Base-by-base conservation (phyloP, 2,113 vertebrate genomes). In the Chelonoidis abingdonii region DNA sequence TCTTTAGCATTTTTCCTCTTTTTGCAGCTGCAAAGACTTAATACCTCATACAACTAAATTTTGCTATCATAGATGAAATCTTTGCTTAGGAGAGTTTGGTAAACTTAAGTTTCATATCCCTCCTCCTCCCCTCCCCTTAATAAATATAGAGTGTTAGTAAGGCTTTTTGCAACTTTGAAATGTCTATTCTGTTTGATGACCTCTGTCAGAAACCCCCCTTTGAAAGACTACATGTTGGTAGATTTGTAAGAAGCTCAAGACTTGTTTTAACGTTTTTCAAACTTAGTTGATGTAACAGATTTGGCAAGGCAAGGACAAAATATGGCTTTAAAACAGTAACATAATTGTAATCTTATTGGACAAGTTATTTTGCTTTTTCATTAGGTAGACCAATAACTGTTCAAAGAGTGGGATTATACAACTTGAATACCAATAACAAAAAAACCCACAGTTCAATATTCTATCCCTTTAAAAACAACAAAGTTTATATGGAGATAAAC, bases 261-360 rank as follows among this genome's bases (percentile, higher is more conserved):
- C 11, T 21, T 41, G 10, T 90, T 19, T 86, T 17, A 22, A 1
- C 2, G 5, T 75, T 13, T 9, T 57, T 90, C n/a, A 19, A 38
- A 72, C 76, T 1, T 62, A 11, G 6, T 0, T 1, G 4, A 83
- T 25, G 65, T 81, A 0, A 65, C 16, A 0, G 50, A 47, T 44
- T 79, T 53, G 53, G n/a, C 69, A 5, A 29, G 9, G 12, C 4
- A 25, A n/a, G n/a, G n/a, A 24, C 24, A 27, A 85, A 12, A 85
- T 82, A 19, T 4, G 88, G 84, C 6, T 65, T 59, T 5, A 41
- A 49, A 41, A 78, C 12, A 72, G 27, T 44, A 38, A 31, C 54
- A 6, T 57, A 59, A n/a, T 13, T 80, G 52, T 5, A 69, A 17
- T 19, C 59, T 65, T 35, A 4, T 17, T 65, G 59, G 59, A 65